Base-by-base conservation (phyloP, 2,888 invertebrate species). In the Axea sp. region DNA sequence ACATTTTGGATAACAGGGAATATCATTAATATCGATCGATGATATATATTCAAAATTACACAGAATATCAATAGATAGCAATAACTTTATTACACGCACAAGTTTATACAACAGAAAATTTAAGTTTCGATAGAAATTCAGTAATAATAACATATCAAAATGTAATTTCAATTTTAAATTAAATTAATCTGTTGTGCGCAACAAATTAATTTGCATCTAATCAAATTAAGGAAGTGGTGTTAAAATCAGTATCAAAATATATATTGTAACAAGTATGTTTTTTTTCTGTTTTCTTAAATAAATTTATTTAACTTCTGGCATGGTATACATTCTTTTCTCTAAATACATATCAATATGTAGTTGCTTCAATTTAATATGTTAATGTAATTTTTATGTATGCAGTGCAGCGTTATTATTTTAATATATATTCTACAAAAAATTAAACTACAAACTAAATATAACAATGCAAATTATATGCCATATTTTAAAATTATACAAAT, bases 121-220 rank as follows among this genome's bases (percentile, higher is more conserved):
- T 45, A 35, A 45, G 19, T 43, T 14, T 5, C 35, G 28, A 35
- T 37, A 45, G 28, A 35, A n/a, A 30, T 65, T 65, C 45, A 28
- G 35, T 11, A 37, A 26, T 43, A 28, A 43, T 64, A 53, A 62
- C 31, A 51, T 12, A 62, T 49, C 60, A 49, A 49, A 62, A 51
- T 24, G 41, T 31, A 30, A 49, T 62, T 35, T 64, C 53, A 64
- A 64, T 64, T 53, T 33, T 19, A 64, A 53, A 64, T 64, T 19
- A 43, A 64, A 53, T 51, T 64, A 64, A 64, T 64, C 64, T 64
- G 43, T 64, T 53, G 53, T 53, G 53, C 53, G 53, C 35, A 43
- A 53, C 28, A 53, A 41, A 64, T 64, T 64, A 64, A 64, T 64
- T 64, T 64, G 53, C 51, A 43, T 37, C 22, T 30, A 65, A 65